Conservation (phyloP, 2,888 invertebrate species). For the Acanthosoma haemorrhoidale region DNA sequence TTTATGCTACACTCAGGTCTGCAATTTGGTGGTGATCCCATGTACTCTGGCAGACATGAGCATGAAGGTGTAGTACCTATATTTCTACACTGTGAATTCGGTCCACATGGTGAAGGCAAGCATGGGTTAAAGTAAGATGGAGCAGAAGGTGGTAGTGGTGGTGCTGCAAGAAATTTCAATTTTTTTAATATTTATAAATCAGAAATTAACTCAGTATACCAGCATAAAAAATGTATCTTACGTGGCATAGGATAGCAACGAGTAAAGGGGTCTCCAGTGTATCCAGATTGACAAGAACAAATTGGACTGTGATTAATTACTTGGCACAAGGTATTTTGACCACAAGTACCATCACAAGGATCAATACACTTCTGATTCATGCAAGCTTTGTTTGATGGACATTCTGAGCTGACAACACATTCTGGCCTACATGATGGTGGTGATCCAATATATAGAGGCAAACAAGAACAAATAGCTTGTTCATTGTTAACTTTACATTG, state of each 20-base stretch:
- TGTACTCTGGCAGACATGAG: slow-evolving; percentile 71
- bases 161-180: slow-evolving; percentile 38
- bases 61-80: slow-evolving; percentile 48
- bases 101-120: slow-evolving; percentile 48
- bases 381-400: slow-evolving; percentile 61
- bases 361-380: slow-evolving; percentile 63
- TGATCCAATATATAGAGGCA: slow-evolving; percentile 58
- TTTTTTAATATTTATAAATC: background rate
- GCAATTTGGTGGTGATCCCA: slow-evolving; percentile 74
- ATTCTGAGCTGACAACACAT: slow-evolving; percentile 67
- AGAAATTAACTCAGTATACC: too few relatives aligned
- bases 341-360: slow-evolving; percentile 69
- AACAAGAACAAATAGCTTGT: slow-evolving; percentile 67
- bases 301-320: slow-evolving; percentile 68
- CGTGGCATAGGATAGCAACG: slow-evolving; percentile 51
- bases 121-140: slow-evolving; percentile 46
- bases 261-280: slow-evolving; percentile 62
- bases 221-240: too few relatives aligned
- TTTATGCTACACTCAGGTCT: slow-evolving; percentile 82
- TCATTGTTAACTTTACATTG: slow-evolving; percentile 66
- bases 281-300: slow-evolving; percentile 58
- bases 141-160: slow-evolving; percentile 38
- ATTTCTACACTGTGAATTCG: slow-evolving; percentile 50
- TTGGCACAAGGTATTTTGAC: slow-evolving; percentile 64
- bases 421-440: slow-evolving; percentile 69